phyloP scores from a whole-genome alignment of 2,113 vertebrate genomes.

The Pycnonotus jocosus region DNA sequence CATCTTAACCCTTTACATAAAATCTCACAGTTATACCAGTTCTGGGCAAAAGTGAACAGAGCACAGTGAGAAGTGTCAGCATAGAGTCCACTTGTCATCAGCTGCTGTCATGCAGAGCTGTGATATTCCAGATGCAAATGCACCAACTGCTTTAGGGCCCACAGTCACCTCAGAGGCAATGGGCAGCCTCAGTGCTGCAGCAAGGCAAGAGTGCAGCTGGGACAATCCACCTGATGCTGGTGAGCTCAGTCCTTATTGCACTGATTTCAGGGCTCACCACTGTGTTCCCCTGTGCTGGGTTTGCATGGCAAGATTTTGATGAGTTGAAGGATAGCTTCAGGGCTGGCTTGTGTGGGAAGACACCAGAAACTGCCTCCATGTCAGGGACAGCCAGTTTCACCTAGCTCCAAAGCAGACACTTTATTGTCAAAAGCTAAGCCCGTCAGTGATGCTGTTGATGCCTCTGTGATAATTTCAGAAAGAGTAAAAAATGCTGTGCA shows the following conservation, averaged over 20 bases:
- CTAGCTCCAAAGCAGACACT: neutral
- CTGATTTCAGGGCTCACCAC: neutral
- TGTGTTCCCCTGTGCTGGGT: neutral
- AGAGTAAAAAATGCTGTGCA: neutral
- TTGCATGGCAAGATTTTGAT: neutral
- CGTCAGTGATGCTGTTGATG: neutral
- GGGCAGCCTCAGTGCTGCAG: neutral
- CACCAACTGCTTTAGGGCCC: neutral
- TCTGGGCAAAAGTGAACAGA: neutral
- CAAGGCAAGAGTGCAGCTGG: neutral
- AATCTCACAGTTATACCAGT: neutral
- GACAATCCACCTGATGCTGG: neutral
- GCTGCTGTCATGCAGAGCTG: neutral
- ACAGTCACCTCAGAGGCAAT: neutral
- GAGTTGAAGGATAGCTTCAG: neutral
- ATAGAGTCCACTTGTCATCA: neutral
- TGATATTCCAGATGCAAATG: neutral
- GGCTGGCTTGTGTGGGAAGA: neutral
- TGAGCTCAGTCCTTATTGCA: neutral
- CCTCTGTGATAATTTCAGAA: neutral
- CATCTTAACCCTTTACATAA: neutral
- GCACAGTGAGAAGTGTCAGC: neutral
- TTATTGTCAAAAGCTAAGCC: neutral
- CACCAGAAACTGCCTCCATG: fast-evolving
- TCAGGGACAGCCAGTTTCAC: neutral